phyloP scores from a whole-genome alignment of 2,113 vertebrate species.

The Naja naja region DNA sequence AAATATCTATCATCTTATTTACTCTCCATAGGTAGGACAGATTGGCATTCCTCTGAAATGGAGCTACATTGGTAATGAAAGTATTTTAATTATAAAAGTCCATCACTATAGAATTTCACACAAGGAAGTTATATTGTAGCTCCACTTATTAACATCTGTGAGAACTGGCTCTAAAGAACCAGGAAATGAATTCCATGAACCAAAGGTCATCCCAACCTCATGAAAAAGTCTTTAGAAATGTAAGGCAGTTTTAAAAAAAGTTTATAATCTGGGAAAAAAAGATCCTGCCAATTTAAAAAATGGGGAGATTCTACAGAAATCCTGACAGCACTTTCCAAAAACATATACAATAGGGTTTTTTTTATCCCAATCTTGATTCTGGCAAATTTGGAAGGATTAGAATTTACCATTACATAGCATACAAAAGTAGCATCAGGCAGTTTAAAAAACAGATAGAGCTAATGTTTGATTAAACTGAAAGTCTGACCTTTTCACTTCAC shows the following conservation, averaged over 20 bases:
- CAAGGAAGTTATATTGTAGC: not conserved
- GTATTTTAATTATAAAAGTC: not conserved
- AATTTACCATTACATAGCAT: not conserved
- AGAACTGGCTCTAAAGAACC: not conserved
- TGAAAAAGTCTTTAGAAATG: not conserved
- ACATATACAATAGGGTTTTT: not conserved
- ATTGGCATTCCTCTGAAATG: not conserved
- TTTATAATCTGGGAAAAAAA: not conserved
- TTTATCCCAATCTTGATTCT: not conserved
- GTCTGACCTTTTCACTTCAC: not conserved
- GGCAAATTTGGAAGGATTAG: not conserved
- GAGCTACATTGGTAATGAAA: not conserved
- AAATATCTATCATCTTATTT: not conserved
- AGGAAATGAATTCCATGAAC: not conserved
- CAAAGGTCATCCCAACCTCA: not conserved
- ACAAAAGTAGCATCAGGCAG: not conserved
- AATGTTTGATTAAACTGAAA: not conserved
- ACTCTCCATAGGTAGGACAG: not conserved
- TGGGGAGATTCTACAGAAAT: not conserved
- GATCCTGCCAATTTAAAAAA: not conserved
- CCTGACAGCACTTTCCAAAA: not conserved
- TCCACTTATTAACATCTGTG: not conserved
- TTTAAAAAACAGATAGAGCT: not conserved
- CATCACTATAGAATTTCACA: not conserved
- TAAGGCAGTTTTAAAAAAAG: not conserved